phyloP scores from a whole-genome alignment of 2,113 vertebrate genomes.

The Oncorhynchus tshawytscha region DNA sequence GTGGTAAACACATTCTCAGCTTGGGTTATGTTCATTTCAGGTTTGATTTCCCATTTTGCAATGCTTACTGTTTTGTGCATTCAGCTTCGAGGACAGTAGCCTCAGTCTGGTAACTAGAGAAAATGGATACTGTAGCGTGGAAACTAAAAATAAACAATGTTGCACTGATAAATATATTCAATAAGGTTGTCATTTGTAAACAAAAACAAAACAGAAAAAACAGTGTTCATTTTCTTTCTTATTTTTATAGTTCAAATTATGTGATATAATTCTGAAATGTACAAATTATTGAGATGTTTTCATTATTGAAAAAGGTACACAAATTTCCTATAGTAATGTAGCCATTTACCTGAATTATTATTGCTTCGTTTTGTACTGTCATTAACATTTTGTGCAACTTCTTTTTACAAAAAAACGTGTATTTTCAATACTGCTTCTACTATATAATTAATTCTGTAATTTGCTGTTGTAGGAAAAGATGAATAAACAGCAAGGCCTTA shows the following conservation, averaged over 20 bases:
- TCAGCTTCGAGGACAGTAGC: constrained; percentile 53
- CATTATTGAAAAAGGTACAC: constrained; percentile 66
- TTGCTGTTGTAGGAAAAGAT: constrained; percentile 74
- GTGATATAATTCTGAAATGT: constrained; percentile 75
- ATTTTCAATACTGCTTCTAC: constrained; percentile 80
- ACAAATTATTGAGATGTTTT: constrained; percentile 46
- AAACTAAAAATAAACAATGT: constrained; percentile 80
- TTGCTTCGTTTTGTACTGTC: constrained; percentile 75
- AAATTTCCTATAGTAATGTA: constrained; percentile 68
- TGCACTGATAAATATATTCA: constrained; percentile 83
- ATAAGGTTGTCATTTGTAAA: constrained; percentile 78
- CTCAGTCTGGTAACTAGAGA: constrained; percentile 74
- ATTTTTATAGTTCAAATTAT: constrained; percentile 70
- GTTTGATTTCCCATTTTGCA: constrained; percentile 22
- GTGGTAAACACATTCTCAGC: constrained; percentile 57
- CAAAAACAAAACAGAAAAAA: constrained; percentile 59
- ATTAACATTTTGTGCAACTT: constrained; percentile 71
- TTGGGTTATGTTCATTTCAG: constrained; percentile 32
- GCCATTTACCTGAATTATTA: constrained; percentile 64
- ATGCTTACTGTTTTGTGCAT: constrained; percentile 28
- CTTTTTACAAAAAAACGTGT: constrained; percentile 71
- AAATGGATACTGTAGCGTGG: constrained; percentile 93
- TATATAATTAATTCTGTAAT: constrained; percentile 59
- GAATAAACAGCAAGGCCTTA: constrained; percentile 80
- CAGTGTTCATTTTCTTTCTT: constrained; percentile 56